Percentiles rank a stretch among this genome's conserved stretches.
phyloP scores from a whole-genome alignment of 2,797 vertebrate species.

The Artibeus jamaicensis region DNA sequence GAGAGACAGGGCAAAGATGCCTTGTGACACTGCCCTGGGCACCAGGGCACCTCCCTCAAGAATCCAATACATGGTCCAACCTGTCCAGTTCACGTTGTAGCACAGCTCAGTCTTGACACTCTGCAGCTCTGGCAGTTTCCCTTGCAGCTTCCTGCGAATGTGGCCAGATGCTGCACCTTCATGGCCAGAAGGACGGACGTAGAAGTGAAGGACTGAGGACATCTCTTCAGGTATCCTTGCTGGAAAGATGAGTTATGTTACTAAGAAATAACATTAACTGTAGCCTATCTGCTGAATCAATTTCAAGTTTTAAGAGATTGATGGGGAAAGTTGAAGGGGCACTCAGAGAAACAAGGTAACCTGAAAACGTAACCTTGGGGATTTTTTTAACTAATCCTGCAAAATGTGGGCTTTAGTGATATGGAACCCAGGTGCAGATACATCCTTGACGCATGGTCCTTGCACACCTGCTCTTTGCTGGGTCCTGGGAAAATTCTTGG shows the following conservation, averaged over 20 bases:
- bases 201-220: conserved; percentile 68
- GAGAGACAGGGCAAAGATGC: neutral
- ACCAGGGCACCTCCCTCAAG: neutral
- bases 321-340: neutral
- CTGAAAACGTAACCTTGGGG: neutral
- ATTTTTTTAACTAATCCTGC: neutral
- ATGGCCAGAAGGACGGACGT: conserved; percentile 66
- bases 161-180: conserved; percentile 74
- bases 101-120: conserved; percentile 75
- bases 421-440: neutral
- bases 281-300: neutral
- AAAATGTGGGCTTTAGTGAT: neutral
- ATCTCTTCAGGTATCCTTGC: conserved; percentile 39
- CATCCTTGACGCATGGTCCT: neutral
- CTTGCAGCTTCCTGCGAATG: conserved; percentile 79
- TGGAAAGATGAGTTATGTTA: neutral
- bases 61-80: conserved; percentile 43
- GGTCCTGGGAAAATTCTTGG: neutral
- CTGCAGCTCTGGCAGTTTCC: conserved; percentile 55
- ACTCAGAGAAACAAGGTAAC: neutral
- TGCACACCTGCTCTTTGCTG: neutral
- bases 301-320: neutral
- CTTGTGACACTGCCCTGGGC: neutral
- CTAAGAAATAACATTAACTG: conserved; percentile 1
- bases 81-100: conserved; percentile 81